Conservation (phyloP, 2,113 vertebrate genomes). For the Cinclus mexicanus region DNA sequence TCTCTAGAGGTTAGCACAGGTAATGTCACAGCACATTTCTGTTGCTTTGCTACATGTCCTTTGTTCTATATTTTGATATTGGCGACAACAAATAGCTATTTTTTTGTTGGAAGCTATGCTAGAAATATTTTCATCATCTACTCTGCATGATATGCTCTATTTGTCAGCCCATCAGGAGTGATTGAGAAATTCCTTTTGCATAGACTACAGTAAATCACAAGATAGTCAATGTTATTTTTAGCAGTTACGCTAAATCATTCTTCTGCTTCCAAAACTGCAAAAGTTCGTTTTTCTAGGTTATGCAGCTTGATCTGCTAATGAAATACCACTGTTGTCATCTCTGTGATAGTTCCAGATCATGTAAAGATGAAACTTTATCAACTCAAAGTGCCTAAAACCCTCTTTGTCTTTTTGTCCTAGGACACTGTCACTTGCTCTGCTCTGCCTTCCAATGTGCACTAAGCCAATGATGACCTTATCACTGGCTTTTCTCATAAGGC, state of each 20-base stretch:
- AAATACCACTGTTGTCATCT: not conserved
- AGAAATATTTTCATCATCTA: not conserved
- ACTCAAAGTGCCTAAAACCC: not conserved
- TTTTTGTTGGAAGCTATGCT: not conserved
- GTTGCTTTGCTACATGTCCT: not conserved
- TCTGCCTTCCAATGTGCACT: not conserved
- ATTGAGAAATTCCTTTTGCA: slow-evolving; percentile 13
- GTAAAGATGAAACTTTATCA: not conserved
- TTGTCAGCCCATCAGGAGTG: not conserved
- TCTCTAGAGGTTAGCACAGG: not conserved
- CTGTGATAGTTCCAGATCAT: not conserved
- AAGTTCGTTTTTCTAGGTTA: not conserved
- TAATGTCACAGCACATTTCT: not conserved
- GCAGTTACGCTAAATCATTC: not conserved
- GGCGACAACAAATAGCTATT: not conserved
- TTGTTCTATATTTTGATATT: not conserved
- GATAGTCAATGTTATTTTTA: not conserved
- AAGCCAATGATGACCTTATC: not conserved
- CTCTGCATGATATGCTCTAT: not conserved
- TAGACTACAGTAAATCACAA: not conserved
- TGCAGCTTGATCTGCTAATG: not conserved
- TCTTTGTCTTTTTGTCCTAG: not conserved
- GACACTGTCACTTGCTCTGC: not conserved
- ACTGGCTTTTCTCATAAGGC: not conserved
- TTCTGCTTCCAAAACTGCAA: not conserved